Base-by-base conservation (phyloP, 2,888 invertebrate species). In the Hypsopygia costalis region DNA sequence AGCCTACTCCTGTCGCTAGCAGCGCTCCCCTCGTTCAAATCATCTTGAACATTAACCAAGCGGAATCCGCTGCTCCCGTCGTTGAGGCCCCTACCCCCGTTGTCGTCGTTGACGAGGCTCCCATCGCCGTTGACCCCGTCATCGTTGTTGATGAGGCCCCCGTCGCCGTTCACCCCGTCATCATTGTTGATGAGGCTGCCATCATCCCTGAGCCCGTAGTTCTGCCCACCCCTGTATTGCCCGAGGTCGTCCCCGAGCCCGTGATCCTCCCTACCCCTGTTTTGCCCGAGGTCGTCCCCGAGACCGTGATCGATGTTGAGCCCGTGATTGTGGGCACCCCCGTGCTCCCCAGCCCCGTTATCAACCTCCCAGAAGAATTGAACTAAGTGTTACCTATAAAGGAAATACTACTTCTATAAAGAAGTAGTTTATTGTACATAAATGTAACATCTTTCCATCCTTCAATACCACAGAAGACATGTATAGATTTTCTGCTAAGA, bases 331-430 rank as follows among this genome's bases (percentile, higher is more conserved):
- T 36, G n/a, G 29, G 16, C n/a, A 38, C 37, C 31, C 37, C 38
- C 16, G 27, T 39, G 3, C 29, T 75, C 27, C 70, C 70, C 36
- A 54, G 80, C 55, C 69, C 74, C 34, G 55, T 75, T 25, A 57
- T 39, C 39, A 39, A 32, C 11, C 38, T 38, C 38, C 38, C 38
- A 7, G 38, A 38, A 7, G 10, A 6, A 4, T 32, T 38, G 9
- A 38, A 38, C 38, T 38, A 38, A 38, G 32, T 25, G 22, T 11
- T 31, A 31, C 30, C 11, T 16, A 16, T 16, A 16, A 16, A 16
- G 16, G 4, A 3, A 16, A 16, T 16, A 4, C 4, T 16, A 3
- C 4, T 4, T 3, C 3, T 16, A 3, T 16, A 16, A 16, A 2
- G 2, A 2, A 16, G 2, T 4, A 4, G 2, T 16, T 16, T 16